phyloP scores from a whole-genome alignment of 2,113 vertebrate genomes.

The Proteles cristata region DNA sequence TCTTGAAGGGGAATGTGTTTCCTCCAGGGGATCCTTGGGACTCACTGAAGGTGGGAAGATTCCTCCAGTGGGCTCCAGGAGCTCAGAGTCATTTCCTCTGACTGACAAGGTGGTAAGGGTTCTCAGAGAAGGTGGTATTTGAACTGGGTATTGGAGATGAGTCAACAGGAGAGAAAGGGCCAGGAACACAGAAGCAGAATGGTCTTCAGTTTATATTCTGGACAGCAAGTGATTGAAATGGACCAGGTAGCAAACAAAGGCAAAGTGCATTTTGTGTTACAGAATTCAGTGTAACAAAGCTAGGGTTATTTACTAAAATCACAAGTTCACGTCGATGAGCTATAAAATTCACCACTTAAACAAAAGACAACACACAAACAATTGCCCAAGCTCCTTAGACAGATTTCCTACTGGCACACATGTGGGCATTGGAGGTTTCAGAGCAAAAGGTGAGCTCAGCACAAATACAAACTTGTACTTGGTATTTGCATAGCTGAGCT shows the following conservation, averaged over 20 bases:
- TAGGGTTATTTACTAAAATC: slow-evolving; percentile 7
- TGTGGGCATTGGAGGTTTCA: not conserved
- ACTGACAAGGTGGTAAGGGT: not conserved
- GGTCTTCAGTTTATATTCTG: not conserved
- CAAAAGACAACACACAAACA: not conserved
- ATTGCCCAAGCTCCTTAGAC: not conserved
- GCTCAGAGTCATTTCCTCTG: not conserved
- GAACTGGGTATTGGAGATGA: not conserved
- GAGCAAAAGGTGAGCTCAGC: not conserved
- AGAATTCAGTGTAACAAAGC: not conserved
- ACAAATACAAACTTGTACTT: not conserved
- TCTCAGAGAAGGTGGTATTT: not conserved
- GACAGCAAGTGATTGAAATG: not conserved
- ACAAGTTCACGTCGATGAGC: not conserved
- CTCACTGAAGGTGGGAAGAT: not conserved
- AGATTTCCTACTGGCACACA: not conserved
- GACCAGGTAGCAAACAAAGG: not conserved
- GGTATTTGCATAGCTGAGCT: slow-evolving; percentile 42
- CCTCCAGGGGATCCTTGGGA: not conserved
- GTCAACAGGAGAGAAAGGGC: not conserved
- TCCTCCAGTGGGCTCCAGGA: not conserved
- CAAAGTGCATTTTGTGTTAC: not conserved
- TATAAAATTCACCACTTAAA: not conserved
- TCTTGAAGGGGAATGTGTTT: not conserved
- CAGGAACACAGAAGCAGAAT: not conserved